phyloP scores from a whole-genome alignment of 2,888 invertebrate genomes.

The Crioceris asparagi region DNA sequence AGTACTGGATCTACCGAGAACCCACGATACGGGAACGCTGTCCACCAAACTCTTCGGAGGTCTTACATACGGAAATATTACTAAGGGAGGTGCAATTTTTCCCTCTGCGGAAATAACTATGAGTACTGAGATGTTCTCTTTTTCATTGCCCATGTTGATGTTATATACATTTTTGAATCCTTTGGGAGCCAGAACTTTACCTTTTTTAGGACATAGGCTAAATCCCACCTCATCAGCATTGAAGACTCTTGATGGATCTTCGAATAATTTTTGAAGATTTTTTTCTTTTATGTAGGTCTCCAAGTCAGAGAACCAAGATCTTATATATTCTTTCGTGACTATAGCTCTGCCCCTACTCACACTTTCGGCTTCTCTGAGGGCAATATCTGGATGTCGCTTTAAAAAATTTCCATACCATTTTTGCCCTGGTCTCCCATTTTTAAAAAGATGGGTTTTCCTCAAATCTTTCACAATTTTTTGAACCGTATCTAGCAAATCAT shows the following conservation, averaged over 20 bases:
- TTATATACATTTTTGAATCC: no score
- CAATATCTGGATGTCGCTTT: neutral
- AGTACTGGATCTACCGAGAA: constrained; percentile 10
- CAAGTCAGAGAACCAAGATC: constrained; percentile 21
- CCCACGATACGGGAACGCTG: constrained; percentile 17
- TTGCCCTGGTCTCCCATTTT: no score
- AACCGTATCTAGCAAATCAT: no score
- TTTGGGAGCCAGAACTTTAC: no score
- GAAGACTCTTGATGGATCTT: no score
- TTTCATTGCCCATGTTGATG: no score
- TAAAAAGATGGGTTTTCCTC: no score
- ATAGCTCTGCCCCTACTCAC: constrained; percentile 23
- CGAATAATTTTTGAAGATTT: constrained; percentile 13
- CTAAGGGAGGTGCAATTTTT: constrained; percentile 13
- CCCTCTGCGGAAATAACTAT: no score
- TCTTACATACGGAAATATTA: constrained; percentile 15
- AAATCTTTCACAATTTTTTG: no score
- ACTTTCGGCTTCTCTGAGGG: constrained; percentile 10
- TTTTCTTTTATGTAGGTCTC: constrained; percentile 18
- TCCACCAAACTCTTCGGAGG: constrained; percentile 8
- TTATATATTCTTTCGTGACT: constrained; percentile 23
- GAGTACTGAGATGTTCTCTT: no score
- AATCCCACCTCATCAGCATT: constrained; percentile 14
- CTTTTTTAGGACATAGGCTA: no score
- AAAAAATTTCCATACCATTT: no score